phyloP scores from a whole-genome alignment of 2,113 vertebrate genomes.

The Odocoileus virginianus region DNA sequence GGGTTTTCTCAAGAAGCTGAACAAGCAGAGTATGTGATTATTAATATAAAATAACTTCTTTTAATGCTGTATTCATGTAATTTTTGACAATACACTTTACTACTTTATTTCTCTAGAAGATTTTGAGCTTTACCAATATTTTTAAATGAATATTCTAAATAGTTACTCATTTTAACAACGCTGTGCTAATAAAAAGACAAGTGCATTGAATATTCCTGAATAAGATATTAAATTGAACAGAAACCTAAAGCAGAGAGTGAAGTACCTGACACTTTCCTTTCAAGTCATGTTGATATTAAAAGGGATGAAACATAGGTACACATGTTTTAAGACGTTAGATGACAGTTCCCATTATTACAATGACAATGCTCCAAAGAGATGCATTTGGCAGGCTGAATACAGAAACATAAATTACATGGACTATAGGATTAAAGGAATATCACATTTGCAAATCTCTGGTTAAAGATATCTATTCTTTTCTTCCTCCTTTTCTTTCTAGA shows the following conservation, averaged over 20 bases:
- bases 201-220: neutral
- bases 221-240: neutral
- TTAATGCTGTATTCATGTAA: neutral
- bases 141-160: neutral
- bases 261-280: neutral
- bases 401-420: neutral
- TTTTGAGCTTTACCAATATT: neutral
- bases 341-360: neutral
- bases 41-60: neutral
- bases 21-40: neutral
- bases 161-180: neutral
- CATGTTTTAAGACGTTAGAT: neutral
- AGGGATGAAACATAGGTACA: neutral
- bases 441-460: neutral
- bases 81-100: neutral
- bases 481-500: neutral
- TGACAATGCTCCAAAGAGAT: neutral
- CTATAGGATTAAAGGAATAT: neutral
- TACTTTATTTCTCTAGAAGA: neutral
- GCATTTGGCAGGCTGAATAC: neutral
- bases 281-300: neutral
- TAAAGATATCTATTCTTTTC: neutral
- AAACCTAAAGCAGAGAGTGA: neutral
- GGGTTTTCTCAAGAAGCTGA: neutral
- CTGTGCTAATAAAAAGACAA: neutral